Evolutionary conservation across 2,888 invertebrate genomes (phyloP).

Genomic region (Apotomis betuletana): DNA sequence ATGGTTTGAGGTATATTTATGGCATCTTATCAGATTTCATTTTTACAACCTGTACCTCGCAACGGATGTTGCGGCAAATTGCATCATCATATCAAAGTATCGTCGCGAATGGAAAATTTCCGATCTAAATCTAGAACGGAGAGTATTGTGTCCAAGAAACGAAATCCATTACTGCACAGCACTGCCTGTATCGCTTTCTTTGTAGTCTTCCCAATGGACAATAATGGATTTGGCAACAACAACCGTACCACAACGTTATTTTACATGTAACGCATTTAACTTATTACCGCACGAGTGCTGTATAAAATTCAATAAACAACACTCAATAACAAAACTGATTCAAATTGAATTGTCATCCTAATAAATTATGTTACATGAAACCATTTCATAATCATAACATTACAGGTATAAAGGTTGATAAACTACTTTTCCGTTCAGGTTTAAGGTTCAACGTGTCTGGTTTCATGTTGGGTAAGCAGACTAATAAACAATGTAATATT

Average conservation of each 20-base stretch:
- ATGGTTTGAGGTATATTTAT: not conserved
- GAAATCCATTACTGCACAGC: conserved; percentile 56
- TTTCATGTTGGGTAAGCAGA: conserved; percentile 16
- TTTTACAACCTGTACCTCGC: not conserved
- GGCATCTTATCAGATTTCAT: not conserved
- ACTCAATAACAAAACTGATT: not conserved
- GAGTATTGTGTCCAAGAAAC: conserved; percentile 57
- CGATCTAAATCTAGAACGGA: conserved; percentile 55
- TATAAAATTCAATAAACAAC: conserved; percentile 7
- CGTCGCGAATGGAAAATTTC: conserved; percentile 61
- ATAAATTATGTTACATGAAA: not conserved
- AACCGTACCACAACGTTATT: conserved; percentile 28
- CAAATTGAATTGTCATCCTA: not conserved
- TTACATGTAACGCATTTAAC: conserved; percentile 29
- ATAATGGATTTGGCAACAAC: conserved; percentile 59
- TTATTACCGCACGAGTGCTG: conserved; percentile 12
- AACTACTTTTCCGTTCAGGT: not conserved
- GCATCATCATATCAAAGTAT: conserved; percentile 55
- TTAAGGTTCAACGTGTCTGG: not conserved
- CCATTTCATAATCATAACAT: not conserved
- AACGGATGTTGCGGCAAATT: conserved; percentile 15
- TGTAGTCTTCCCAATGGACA: conserved; percentile 50
- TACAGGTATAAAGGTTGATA: not conserved
- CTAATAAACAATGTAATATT: conserved; percentile 32
- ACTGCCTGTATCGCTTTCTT: conserved; percentile 58